Percentiles rank a stretch among this genome's conserved stretches.
phyloP scores from a whole-genome alignment of 2,797 vertebrate genomes.

The Synanceia verrucosa region DNA sequence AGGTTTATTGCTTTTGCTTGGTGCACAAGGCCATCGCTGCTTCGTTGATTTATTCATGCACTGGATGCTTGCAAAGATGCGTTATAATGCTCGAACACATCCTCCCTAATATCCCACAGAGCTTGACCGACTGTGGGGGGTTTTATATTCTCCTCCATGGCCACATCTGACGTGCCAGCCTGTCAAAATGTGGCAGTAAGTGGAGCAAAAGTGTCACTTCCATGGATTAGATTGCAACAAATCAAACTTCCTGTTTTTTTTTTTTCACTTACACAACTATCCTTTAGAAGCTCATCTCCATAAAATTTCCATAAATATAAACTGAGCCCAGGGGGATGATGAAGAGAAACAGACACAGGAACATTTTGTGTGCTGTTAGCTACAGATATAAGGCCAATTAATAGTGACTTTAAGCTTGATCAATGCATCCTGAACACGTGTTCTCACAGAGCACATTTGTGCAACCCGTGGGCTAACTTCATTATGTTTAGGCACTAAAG shows the following conservation, averaged over 20 bases:
- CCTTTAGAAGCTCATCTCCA: constrained; percentile 48
- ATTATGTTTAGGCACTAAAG: constrained; percentile 70
- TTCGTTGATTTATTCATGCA: constrained; percentile 70
- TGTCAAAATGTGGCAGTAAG: constrained; percentile 40
- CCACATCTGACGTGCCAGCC: constrained; percentile 21
- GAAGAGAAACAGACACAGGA: constrained; percentile 44
- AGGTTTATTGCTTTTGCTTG: constrained; percentile 69
- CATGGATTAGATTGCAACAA: constrained; percentile 29
- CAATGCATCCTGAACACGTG: constrained; percentile 54
- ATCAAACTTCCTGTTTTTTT: constrained; percentile 41
- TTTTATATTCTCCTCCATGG: constrained; percentile 41
- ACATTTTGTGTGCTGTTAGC: constrained; percentile 46
- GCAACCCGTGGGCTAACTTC: constrained; percentile 64
- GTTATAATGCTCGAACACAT: constrained; percentile 47
- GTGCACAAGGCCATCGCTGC: constrained; percentile 57
- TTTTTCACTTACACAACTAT: constrained; percentile 36
- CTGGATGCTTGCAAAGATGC: constrained; percentile 57
- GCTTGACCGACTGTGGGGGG: constrained; percentile 42
- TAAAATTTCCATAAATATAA: constrained; percentile 62
- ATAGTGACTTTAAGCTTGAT: constrained; percentile 54
- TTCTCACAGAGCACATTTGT: constrained; percentile 63
- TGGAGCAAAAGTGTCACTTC: constrained; percentile 38
- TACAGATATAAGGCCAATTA: constrained; percentile 20
- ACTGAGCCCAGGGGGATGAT: constrained; percentile 26
- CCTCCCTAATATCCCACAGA: constrained; percentile 59